Evolutionary conservation across 2,888 invertebrate species (phyloP), one percentile per base, ranked within the genome.

Genomic region (Gortyna flavago): DNA sequence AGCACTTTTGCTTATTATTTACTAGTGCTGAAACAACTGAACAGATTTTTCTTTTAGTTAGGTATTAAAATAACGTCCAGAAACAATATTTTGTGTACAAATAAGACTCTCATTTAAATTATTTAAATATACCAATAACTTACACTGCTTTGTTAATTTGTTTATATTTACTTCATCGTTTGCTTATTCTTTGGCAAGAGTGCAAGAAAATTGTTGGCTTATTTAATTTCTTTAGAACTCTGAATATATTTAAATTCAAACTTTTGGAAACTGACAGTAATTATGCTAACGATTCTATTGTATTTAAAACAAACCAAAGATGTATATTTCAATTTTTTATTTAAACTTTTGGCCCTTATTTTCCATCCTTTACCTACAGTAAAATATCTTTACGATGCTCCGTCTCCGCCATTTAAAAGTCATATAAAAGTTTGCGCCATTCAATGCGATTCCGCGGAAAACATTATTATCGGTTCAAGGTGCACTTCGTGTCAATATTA

Each of bases 401-500:
- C 16, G 75, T 67, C 66, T 35, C 51, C 29, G 77, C 64, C 85
- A 65, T 75, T 77, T 75, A 57, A 85, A 74, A 77, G 69, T 84
- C 82, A 62, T 78, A 85, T 78, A 85, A 84, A 85, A 85, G 84
- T 84, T 85, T 72, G 71, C 77, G 79, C 81, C 79, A 85, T 87
- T 89, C 85, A 87, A 85, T 85, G 82, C 81, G 80, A 83, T 87
- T 90, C 86, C 79, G 65, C 51, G 85, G 87, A 89, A 88, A 84
- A 85, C 87, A 88, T 89, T 90, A 89, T 90, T 88, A 87, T 89
- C 86, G 88, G 74, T 79, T 87, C 84, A 80, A 84, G 84, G 77
- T 76, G 85, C 86, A 87, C 87, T 86, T 85, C 90, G 85, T 89
- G 90, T 91, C 91, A 90, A 89, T 90, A 90, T 88, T 83, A 74